phyloP scores from a whole-genome alignment of 2,113 vertebrate species.

The Melierax canorus region DNA sequence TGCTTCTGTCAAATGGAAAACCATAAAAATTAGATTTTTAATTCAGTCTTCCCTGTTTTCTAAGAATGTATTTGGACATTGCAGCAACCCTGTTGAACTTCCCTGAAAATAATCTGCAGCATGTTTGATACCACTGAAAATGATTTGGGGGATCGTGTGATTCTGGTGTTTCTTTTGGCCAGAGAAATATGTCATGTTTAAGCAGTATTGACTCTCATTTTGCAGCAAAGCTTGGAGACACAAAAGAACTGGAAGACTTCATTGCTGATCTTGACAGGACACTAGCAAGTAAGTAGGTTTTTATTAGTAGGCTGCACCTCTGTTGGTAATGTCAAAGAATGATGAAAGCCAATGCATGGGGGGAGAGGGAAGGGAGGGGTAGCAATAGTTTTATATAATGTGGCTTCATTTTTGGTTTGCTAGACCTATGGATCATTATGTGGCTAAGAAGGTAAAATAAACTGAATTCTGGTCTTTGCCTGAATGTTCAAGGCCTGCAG shows the following conservation, averaged over 20 bases:
- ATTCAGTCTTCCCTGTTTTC: background rate
- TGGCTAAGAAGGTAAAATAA: background rate
- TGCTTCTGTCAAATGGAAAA: background rate
- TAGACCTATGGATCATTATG: background rate
- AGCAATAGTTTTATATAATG: background rate
- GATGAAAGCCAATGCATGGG: background rate
- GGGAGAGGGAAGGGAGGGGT: background rate
- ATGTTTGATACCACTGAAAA: background rate
- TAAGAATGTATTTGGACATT: background rate
- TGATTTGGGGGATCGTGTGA: fast-evolving
- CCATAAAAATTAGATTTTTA: background rate
- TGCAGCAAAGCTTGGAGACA: conserved; percentile 95
- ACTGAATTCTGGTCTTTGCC: background rate
- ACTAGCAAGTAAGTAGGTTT: conserved; percentile 87
- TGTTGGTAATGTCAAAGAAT: background rate
- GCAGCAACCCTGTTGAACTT: background rate
- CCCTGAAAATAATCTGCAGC: background rate
- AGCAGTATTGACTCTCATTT: background rate
- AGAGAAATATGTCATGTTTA: background rate
- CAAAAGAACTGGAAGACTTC: conserved; percentile 96
- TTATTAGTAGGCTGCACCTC: background rate
- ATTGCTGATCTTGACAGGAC: conserved; percentile 95
- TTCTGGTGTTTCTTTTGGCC: background rate
- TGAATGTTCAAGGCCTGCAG: background rate
- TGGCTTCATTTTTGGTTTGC: background rate